Base-by-base conservation (phyloP, 2,888 invertebrate species). In the Conops quadrifasciatus region DNA sequence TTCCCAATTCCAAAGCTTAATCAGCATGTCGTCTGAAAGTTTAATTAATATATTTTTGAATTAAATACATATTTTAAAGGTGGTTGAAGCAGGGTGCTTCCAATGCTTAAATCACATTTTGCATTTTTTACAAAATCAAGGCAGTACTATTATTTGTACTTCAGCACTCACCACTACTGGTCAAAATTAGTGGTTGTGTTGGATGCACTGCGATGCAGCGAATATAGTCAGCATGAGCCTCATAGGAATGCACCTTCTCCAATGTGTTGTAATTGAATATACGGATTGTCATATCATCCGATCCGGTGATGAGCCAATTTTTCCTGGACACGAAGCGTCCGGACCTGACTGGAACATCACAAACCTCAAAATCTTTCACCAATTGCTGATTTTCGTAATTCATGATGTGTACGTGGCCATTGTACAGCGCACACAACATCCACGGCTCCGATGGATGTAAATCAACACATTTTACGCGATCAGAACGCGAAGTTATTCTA, bases 1-100 rank as follows among this genome's bases (percentile, higher is more conserved):
- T 69, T 99, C 99, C 99, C 99, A 99, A 86, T 99, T 99, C 99
- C 99, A 99, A 72, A 99, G 86, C 86, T 99, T 99, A 75, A 99
- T 97, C 70, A 96, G 88, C 93, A 99, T 94, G 83, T 99, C 99
- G 89, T 99, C 98, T 95, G 85, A 71, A 87, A 86, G 69, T 36
- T 36, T 36, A n/a, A 21, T 7, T 28, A 70, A 71, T 36, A 15
- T 62, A 16, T 36, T 36, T 59, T 19, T 56, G 9, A 53, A 53
- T 11, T 2, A 53, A 53, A 53, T 21, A n/a, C n/a, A 5, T 45
- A 15, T 45, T 21, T 21, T 11, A 21, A 2, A 21, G n/a, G 11
- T 53, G 5, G 9, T n/a, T n/a, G 36, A 36, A 36, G 9, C 5
- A 36, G 4, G 4, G 9, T 36, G 36, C 36, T 36, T 36, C 36